Evolutionary conservation across 2,797 vertebrate species (phyloP), one percentile per base, ranked within the genome.

Genomic region (Pteronotus mesoamericanus): DNA sequence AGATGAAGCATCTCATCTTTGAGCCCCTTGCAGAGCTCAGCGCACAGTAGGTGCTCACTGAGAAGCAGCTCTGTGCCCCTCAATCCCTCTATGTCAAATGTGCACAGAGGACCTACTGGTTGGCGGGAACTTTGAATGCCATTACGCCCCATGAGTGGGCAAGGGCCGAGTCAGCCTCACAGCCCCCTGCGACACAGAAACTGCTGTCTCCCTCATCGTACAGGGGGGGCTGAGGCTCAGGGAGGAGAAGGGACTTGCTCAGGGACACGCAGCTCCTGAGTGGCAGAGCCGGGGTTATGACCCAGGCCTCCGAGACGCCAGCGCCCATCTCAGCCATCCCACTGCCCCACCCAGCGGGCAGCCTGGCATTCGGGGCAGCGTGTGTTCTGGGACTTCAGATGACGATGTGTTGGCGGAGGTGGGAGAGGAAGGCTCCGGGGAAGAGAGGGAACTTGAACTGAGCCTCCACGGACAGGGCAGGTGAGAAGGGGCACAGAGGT

Each of bases 81-180:
- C 26, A 34, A 3, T 22, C n/a, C 1, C 48, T 5, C 9, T 14
- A 34, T 0, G 0, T 69, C 34, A 1, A 3, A 0, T 55, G 68
- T 44, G 53, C 39, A 4, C 22, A n/a, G 22, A 59, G 74, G 88
- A 44, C 19, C 1, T 57, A 12, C 34, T 15, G 37, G 39, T 64
- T 0, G 6, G 42, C 57, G 39, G 82, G 24, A 2, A 37, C 61
- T 64, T 19, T 29, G 53, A 69, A 24, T 34, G 85, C 21, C 18
- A 3, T 21, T 37, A 1, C 0, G n/a, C 53, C 85, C 51, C 57
- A 24, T 26, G 51, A 6, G 22, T 21, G 53, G 74, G 39, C 12
- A 8, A 61, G 29, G 55, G 26, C 24, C 85, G 11, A 57, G 34
- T 11, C 68, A 18, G n/a, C 64, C 0, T 71, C 32, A 57, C 82